Conservation (phyloP, 2,797 vertebrate species). For the Schizopygopsis malacanthus region DNA sequence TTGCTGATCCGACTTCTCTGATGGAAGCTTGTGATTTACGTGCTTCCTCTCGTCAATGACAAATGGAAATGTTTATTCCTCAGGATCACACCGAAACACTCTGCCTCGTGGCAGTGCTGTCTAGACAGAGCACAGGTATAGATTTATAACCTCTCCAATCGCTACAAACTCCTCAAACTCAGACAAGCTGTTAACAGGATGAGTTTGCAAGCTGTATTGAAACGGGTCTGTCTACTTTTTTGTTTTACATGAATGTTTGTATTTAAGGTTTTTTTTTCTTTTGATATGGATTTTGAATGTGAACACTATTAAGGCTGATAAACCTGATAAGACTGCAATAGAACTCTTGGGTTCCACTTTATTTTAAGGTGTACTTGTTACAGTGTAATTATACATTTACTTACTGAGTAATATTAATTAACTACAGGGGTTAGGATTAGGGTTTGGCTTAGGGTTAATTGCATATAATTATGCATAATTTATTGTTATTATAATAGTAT, state of each 20-base stretch:
- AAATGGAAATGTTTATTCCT: constrained; percentile 34
- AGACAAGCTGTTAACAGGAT: not conserved
- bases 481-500: not conserved
- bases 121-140: constrained; percentile 37
- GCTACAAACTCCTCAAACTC: constrained; percentile 19
- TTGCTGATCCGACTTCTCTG: constrained; percentile 6
- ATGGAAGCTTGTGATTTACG: constrained; percentile 26
- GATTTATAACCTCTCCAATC: constrained; percentile 25
- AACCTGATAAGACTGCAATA: not conserved
- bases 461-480: not conserved
- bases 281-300: not conserved
- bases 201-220: constrained; percentile 4
- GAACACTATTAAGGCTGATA: not conserved
- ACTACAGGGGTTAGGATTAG: not conserved
- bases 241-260: not conserved
- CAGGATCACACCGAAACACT: constrained; percentile 41
- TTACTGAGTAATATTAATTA: not conserved
- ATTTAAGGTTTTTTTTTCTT: not conserved
- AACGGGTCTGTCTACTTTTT: not conserved
- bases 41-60: constrained; percentile 23
- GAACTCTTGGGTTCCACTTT: not conserved
- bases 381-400: not conserved
- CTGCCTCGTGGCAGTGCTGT: constrained; percentile 34
- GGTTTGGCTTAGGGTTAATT: not conserved
- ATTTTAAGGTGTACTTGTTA: not conserved